Base-by-base conservation (phyloP, 35 echinoderm and acorn worm genomes). In the Amphiura filiformis region DNA sequence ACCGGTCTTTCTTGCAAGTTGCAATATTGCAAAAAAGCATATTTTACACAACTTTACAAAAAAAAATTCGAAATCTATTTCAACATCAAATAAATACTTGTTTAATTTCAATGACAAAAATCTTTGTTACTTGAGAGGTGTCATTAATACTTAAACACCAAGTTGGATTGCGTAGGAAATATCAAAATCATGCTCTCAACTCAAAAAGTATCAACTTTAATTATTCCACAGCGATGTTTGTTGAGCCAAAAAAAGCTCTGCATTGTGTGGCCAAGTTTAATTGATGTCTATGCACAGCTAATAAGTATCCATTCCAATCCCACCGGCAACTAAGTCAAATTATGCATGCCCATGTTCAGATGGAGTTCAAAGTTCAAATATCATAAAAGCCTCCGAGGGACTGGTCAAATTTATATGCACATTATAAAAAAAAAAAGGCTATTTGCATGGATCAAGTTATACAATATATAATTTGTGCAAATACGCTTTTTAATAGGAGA, bases 401-500 rank as follows among this genome's bases (percentile, higher is more conserved):
- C 26, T 52, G 44, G 61, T 70, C 61, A 70, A 70, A 70, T 13
- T 70, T 70, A 26, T 20, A 52, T 70, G 9, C 61, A 70, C 61
- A 47, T 47, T 47, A 4, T 47, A 47, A 47, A 47, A 47, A n/a
- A 52, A 52, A 52, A 52, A 52, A 11, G 44, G 61, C 28, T 70
- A 70, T 70, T 70, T 70, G 61, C 61, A 18, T n/a, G 61, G 26
- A 13, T 30, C 15, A 70, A 23, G 4, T 23, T 70, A 11, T n/a
- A 70, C 61, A 70, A 70, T 70, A 70, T n/a, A n/a, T 70, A 70
- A 70, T 70, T 70, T 70, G 61, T 26, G 28, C 61, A 70, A 70
- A 70, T 70, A 70, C 26, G 61, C 9, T n/a, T n/a, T n/a, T 70
- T 70, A 70, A 47, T 47, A 18, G 61, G 61, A 52, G n/a, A 1